Base-by-base conservation (phyloP, 1,140 invertebrate species). In the Tetramorium parvispinum region DNA sequence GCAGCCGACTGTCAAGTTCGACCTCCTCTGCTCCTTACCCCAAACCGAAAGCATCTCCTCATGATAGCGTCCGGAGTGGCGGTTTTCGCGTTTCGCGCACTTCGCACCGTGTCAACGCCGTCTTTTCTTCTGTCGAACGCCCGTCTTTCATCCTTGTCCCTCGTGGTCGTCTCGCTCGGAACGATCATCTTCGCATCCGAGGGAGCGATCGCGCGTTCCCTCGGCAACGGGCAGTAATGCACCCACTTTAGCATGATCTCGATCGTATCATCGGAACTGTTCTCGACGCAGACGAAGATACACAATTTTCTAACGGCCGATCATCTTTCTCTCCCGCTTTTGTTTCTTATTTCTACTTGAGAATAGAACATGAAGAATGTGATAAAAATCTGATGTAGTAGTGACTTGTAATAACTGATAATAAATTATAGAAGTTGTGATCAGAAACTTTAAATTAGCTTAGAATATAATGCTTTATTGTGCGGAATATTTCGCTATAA, bases 221-320 rank as follows among this genome's bases (percentile, higher is more conserved):
- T 94, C 43, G 91, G 88, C 79, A 92, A 70, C 83, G 92, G 91
- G 75, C 93, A 93, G 59, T 95, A 94, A 83, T 94, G 94, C 71
- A 95, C 94, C 94, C 94, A 95, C 94, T 95, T 95, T 91, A 95
- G 92, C 95, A 95, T 95, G 83, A 76, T 59, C 79, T 11, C 51
- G 53, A 73, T 18, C 43, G 53, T 75, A 83, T 1, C 68, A 75
- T 83, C 53, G 24, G 53, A 57, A 81, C 5, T 68, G 53, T 75
- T 77, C 68, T 49, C 49, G 46, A 13, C 53, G 11, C 53, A 21
- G 73, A 43, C 27, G 53, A 21, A 59, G 24, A 43, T 40, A 24
- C 43, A 68, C 43, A 68, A 66, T 83, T 86, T 61, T 59, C 51
- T 79, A 83, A n/a, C 27, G 53, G 13, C 68, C 68, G 18, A 32